These are phyloP conservation scores for Linurgus olivaceus DNA, from an alignment of 2,797 vertebrate genomes.

Conservation along the genomic window DNA sequence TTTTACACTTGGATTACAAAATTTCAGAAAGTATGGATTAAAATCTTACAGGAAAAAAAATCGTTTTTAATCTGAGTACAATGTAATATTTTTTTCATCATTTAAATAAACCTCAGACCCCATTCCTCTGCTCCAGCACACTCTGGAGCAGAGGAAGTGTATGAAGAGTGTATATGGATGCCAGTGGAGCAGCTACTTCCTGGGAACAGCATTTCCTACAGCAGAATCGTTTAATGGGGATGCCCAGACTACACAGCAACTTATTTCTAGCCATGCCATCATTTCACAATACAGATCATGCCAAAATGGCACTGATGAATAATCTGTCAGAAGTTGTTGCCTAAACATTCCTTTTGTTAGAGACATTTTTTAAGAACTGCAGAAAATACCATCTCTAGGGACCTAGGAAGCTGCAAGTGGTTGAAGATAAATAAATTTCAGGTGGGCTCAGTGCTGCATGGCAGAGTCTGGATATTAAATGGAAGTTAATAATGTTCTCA, in stretches of 20 bases:
- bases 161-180: neutral
- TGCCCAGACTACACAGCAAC: neutral
- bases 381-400: neutral
- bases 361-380: neutral
- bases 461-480: neutral
- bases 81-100: neutral
- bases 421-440: neutral
- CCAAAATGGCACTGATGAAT: neutral
- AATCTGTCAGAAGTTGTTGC: neutral
- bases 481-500: neutral
- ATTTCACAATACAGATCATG: neutral
- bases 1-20: neutral
- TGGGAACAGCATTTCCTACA: neutral
- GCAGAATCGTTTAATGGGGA: neutral
- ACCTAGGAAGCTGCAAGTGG: neutral
- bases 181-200: neutral
- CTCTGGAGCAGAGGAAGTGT: neutral
- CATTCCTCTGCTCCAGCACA: neutral
- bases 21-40: neutral
- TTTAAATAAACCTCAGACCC: rapidly evolving
- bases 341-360: neutral
- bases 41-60: neutral
- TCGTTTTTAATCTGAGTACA: rapidly evolving
- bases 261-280: neutral
- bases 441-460: neutral